A percentile compares a stretch with the other conserved stretches of the same genome.
These are phyloP conservation scores for Drosophila fulvimacula DNA, from an alignment of 2,888 invertebrate genomes.

Conservation along the genomic window DNA sequence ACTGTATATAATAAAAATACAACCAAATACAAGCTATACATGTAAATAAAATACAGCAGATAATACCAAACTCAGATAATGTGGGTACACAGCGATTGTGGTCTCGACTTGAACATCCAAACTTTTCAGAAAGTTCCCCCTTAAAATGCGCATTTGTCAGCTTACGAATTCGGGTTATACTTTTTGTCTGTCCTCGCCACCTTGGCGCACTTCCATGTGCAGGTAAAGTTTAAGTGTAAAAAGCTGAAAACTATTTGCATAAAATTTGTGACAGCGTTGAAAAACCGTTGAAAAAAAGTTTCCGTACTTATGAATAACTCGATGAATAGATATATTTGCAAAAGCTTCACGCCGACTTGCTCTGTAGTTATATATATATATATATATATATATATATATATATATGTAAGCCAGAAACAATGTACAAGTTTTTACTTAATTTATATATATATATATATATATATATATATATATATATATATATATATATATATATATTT, in stretches of 20 bases:
- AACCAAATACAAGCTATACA: constrained; percentile 20
- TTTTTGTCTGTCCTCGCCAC: neutral
- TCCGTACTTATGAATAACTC: constrained; percentile 27
- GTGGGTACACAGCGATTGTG: constrained; percentile 37
- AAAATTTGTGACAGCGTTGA: constrained; percentile 38
- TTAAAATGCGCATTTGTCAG: constrained; percentile 16
- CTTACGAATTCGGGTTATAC: neutral
- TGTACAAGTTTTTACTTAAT: too few relatives aligned
- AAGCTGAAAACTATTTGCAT: constrained; percentile 47
- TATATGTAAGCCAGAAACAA: neutral
- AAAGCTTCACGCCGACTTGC: neutral
- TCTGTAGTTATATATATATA: neutral
- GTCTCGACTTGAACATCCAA: constrained; percentile 25
- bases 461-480: too few relatives aligned
- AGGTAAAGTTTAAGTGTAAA: constrained; percentile 44
- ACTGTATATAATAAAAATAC: neutral
- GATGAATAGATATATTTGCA: constrained; percentile 34
- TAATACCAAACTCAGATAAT: constrained; percentile 47
- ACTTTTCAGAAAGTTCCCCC: constrained; percentile 23
- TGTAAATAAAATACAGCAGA: constrained; percentile 43
- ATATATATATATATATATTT: too few relatives aligned
- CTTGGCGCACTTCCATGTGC: neutral
- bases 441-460: too few relatives aligned
- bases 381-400: neutral
- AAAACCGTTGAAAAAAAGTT: constrained; percentile 20